phyloP scores from a whole-genome alignment of 2,797 vertebrate genomes.

The Pangasius krempfi region DNA sequence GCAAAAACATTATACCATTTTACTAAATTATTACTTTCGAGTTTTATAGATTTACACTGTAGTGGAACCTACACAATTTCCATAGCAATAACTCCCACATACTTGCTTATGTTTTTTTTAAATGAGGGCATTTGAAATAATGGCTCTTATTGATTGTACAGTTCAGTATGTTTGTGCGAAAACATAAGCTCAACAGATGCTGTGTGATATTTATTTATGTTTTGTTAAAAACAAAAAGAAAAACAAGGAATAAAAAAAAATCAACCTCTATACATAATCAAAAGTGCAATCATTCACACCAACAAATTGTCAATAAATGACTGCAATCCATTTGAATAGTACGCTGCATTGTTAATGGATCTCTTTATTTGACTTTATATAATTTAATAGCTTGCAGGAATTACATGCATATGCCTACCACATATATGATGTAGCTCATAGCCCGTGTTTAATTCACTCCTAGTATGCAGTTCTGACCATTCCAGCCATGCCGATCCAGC shows the following conservation, averaged over 20 bases:
- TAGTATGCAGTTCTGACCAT: background rate
- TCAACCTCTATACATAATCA: background rate
- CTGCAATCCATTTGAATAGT: background rate
- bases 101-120: background rate
- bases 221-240: background rate
- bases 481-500: background rate
- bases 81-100: background rate
- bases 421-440: background rate
- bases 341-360: background rate
- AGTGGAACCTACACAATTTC: background rate
- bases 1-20: background rate
- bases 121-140: background rate
- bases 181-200: background rate
- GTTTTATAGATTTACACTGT: background rate
- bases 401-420: background rate
- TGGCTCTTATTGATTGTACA: background rate
- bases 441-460: too few species aligned
- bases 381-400: background rate
- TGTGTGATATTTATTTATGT: conserved; percentile 4
- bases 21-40: background rate
- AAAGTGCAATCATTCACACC: background rate
- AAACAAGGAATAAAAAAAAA: background rate
- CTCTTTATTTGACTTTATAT: background rate
- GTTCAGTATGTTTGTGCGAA: background rate
- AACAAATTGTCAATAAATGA: background rate